These are phyloP conservation scores for Aphidius colemani DNA, from an alignment of 2,888 invertebrate species.

Conservation along the genomic window DNA sequence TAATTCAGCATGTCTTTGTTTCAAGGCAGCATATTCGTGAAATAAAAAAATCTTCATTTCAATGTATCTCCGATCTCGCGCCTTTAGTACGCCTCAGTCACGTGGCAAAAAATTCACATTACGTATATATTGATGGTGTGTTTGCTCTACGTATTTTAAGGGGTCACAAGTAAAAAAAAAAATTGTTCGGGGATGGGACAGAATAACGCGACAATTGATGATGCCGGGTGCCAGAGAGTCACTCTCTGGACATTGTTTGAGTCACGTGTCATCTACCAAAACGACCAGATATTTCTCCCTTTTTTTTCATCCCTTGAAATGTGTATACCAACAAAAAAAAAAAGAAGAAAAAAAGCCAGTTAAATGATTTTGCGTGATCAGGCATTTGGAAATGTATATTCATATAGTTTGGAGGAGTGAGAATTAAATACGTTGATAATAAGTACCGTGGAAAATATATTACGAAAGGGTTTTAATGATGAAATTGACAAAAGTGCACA, in stretches of 20 bases:
- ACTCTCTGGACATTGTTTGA: conserved; percentile 52
- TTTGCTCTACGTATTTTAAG: conserved; percentile 58
- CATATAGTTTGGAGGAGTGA: no score
- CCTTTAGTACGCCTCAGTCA: no score
- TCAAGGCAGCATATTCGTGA: no score
- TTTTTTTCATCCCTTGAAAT: conserved; percentile 29
- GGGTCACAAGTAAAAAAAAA: conserved; percentile 37
- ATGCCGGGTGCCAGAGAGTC: conserved; percentile 49
- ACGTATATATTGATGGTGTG: conserved; percentile 38
- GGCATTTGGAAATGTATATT: conserved; percentile 30
- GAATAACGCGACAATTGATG: conserved; percentile 51
- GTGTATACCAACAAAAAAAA: conserved; percentile 11
- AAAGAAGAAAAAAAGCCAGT: conserved; percentile 40
- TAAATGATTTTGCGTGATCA: conserved; percentile 58
- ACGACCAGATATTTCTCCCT: conserved; percentile 29
- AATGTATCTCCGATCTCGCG: no score
- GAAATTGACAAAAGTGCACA: conserved; percentile 29
- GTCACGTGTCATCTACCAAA: conserved; percentile 52
- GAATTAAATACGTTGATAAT: conserved; percentile 31
- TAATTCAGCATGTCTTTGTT: no score
- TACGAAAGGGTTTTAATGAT: conserved; percentile 33
- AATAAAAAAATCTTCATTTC: no score
- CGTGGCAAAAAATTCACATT: no score
- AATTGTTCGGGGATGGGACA: conserved; percentile 12
- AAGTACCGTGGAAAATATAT: conserved; percentile 52